Base-by-base conservation (phyloP, 2,113 vertebrate genomes). In the Galemys pyrenaicus region DNA sequence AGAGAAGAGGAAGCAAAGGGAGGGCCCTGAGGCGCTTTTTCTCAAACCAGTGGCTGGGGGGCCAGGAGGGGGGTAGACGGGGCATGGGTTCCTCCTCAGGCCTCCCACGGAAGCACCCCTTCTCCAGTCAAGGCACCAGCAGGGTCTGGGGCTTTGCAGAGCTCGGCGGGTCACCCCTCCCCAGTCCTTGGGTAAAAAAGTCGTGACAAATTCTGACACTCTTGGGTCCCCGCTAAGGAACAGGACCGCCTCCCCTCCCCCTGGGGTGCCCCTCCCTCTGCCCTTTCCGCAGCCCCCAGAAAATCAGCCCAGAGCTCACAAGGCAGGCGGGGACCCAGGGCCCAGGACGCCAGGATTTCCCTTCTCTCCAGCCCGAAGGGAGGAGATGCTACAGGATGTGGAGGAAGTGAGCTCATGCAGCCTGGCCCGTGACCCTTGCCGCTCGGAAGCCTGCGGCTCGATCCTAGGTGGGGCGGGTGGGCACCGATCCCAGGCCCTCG, bases 361-460 rank as follows among this genome's bases (percentile, higher is more conserved):
- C 84, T 89, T 79, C 5, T 96, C 85, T 73, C 83, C 32, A 8
- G 56, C 83, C 24, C 30, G 62, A 39, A 9, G 22, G n/a, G 54
- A 37, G 30, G 44, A 68, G 89, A 96, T 86, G 87, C 77, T 80
- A 26, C 65, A 51, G 49, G 71, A 82, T 0, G 74, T 30, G 26
- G 84, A 94, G 97, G 97, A 96, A 97, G 87, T 97, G 94, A 97
- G 93, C 97, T 97, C 94, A 96, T 6, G 71, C 60, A 32, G 39
- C 86, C 58, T 0, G 7, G 49, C 32, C 95, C 75, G 10, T 64
- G 87, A 85, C 77, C 92, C 0, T 44, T 16, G 56, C 1, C 30
- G 13, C 87, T 44, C 58, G 26, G 78, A 11, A 35, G 51, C 91
- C 77, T 30, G 46, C 49, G 19, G 30, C 39, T 58, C 6, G 9